Evolutionary conservation across 53 echinoderm and acorn worm species (phyloP), one percentile per base, ranked within the genome.

Genomic region (Patiria pectinifera): DNA sequence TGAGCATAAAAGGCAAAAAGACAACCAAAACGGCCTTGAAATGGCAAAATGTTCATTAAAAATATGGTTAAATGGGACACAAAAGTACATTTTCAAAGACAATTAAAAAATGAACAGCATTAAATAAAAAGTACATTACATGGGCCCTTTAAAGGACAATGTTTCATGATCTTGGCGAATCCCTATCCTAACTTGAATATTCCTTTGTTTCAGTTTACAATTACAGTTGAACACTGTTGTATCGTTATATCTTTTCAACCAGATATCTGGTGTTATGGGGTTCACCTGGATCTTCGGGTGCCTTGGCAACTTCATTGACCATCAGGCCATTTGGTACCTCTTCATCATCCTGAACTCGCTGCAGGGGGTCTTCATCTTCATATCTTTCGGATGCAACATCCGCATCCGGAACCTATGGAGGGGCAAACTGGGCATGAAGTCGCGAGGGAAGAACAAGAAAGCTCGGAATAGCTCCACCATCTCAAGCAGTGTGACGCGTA

Each of bases 291-390:
- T 75, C 22, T 91, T 91, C 62, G 91, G 83, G 6, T 91, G 83
- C 75, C 53, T 91, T 8, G 91, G 72, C 25, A 43, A 48, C 58
- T 91, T 72, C 91, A 16, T 83, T 49, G 25, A 83, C 49, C 75
- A 71, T 49, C 46, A 71, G 46, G 85, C 82, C 21, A 76, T 95
- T 19, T 95, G 95, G 95, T 95, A 95, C 47, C 90, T 95, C 86
- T 95, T 95, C 93, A 85, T 93, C 44, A 95, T 35, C 35, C 35
- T 35, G 35, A 35, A 35, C 35, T 35, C 35, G 35, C 35, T 35
- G 35, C 35, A 35, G 58, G 95, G 95, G 45, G 90, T 95, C 83
- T 91, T 91, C 70, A 93, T 93, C 62, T 93, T 95, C 2, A 83
- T 80, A 11, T 91, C 95, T 43, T 95, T 95, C 78, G 93, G 93